Conservation (phyloP, 2,888 invertebrate species). For the Cynaeus angustus region DNA sequence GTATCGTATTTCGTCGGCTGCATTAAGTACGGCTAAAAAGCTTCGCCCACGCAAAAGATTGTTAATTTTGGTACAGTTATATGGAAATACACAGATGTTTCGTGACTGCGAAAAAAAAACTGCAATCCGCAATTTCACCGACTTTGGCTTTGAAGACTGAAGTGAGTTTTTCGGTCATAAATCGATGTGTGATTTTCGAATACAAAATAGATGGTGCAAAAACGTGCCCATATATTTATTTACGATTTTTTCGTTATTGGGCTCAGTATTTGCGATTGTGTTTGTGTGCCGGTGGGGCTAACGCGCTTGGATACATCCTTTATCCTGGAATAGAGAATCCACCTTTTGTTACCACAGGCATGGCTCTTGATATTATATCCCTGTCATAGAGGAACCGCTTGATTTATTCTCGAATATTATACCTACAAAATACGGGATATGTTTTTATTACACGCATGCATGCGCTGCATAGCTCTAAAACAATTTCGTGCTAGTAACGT, state of each 20-base stretch:
- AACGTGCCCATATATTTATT: background rate
- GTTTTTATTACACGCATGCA: conserved; percentile 8
- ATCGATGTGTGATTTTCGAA: background rate
- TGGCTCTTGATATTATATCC: conserved; percentile 50
- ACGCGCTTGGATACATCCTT: conserved; percentile 53
- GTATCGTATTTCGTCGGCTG: conserved; percentile 51
- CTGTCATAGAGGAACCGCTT: conserved; percentile 48
- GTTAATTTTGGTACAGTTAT: conserved; percentile 51
- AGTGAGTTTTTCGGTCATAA: background rate
- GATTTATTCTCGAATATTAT: conserved; percentile 49
- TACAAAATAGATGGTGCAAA: no score
- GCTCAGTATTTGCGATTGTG: conserved; percentile 11
- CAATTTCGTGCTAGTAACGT: no score
- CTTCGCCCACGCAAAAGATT: conserved; percentile 56
- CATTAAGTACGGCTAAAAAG: conserved; percentile 16
- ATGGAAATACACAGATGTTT: conserved; percentile 41
- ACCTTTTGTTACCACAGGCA: conserved; percentile 41
- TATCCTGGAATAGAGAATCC: conserved; percentile 37
- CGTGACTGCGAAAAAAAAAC: no score
- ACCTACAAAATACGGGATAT: conserved; percentile 6
- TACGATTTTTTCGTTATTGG: conserved; percentile 9
- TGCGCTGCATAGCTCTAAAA: background rate
- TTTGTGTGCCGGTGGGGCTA: conserved; percentile 20
- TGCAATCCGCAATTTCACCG: no score
- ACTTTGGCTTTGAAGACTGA: no score